Conservation (phyloP, 2,797 vertebrate species). For the Semotilus atromaculatus region DNA sequence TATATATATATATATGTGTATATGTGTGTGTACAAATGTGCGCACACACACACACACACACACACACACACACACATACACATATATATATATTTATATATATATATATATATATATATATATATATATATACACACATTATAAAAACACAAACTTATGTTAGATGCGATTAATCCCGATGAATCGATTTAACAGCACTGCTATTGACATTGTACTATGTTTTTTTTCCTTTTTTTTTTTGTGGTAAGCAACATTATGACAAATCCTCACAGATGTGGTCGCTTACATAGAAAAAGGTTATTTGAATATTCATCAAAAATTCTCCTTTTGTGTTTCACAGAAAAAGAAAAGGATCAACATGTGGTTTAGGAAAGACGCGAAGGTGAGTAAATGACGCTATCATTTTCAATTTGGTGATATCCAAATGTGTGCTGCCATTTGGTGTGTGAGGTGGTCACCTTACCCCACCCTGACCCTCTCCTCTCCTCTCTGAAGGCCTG, state of each 20-base stretch:
- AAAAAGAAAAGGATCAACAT: background rate
- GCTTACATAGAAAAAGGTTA: background rate
- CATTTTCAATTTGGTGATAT: background rate
- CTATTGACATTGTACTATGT: no score
- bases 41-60: no score
- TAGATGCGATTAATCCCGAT: no score
- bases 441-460: constrained; percentile 19
- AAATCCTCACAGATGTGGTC: background rate
- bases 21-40: no score
- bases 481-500: constrained; percentile 56
- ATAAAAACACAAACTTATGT: no score
- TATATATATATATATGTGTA: no score
- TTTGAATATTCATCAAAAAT: background rate
- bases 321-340: background rate
- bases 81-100: no score
- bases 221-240: background rate
- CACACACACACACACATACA: no score
- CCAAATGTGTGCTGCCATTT: background rate
- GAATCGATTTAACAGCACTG: no score
- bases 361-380: no score
- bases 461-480: constrained; percentile 13
- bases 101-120: no score
- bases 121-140: no score
- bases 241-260: background rate
- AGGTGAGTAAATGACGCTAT: background rate